phyloP scores from a whole-genome alignment of 2,113 vertebrate species.

The Microtus oregoni region DNA sequence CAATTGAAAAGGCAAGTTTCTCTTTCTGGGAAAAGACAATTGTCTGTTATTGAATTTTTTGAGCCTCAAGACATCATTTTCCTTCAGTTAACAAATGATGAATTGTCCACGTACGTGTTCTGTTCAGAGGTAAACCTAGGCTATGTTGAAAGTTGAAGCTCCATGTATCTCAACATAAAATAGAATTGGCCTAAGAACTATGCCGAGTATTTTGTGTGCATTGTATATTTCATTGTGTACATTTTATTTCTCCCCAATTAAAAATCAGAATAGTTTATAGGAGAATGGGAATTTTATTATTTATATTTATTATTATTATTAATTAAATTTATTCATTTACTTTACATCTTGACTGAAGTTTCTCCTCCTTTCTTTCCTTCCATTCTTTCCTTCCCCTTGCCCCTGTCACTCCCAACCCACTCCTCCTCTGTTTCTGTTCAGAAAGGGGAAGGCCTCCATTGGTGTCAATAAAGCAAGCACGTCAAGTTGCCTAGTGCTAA shows the following conservation, averaged over 20 bases:
- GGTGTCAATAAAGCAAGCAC: neutral
- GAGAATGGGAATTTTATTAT: neutral
- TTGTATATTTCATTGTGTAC: neutral
- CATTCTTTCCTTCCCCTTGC: neutral
- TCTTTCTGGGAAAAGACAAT: conserved; percentile 43
- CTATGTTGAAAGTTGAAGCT: neutral
- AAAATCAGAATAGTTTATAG: conserved; percentile 1
- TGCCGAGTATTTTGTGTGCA: neutral
- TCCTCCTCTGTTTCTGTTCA: neutral
- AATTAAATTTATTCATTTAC: neutral
- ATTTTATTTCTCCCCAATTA: neutral
- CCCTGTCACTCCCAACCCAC: neutral
- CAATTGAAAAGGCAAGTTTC: neutral
- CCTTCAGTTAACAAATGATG: neutral
- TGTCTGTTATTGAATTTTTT: conserved; percentile 28
- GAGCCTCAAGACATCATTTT: conserved; percentile 3
- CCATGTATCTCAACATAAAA: neutral
- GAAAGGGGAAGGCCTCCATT: neutral
- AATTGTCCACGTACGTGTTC: neutral
- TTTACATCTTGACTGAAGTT: neutral
- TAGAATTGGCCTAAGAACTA: neutral
- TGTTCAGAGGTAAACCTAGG: neutral
- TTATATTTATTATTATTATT: neutral
- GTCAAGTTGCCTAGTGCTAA: neutral
- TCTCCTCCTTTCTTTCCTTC: neutral